Conservation (phyloP, 2,797 vertebrate genomes). For the Scyliorhinus canicula region DNA sequence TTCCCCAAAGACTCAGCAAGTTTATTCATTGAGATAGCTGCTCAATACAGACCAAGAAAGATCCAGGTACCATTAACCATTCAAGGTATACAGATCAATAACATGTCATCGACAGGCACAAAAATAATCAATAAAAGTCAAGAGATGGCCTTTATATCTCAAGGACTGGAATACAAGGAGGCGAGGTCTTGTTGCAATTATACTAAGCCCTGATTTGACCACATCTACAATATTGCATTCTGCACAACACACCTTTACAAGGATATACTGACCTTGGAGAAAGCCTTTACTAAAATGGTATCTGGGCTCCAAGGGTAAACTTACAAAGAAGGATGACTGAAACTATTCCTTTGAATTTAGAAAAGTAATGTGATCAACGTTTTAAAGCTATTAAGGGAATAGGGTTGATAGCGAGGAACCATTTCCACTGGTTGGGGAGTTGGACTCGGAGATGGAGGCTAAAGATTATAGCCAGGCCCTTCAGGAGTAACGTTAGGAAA, state of each 20-base stretch:
- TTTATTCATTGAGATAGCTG: not conserved
- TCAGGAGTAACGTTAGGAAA: too few species aligned
- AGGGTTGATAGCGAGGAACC: not conserved
- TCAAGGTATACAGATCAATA: not conserved
- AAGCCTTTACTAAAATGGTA: not conserved
- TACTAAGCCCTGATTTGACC: not conserved
- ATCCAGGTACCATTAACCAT: not conserved
- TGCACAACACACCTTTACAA: not conserved
- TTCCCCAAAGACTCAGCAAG: not conserved
- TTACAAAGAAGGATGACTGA: not conserved
- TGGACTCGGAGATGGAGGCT: too few species aligned
- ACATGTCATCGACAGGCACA: not conserved
- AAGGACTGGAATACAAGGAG: not conserved
- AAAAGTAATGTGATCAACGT: not conserved
- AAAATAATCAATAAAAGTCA: not conserved
- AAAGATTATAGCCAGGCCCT: too few species aligned
- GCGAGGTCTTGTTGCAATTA: not conserved
- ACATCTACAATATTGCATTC: not conserved
- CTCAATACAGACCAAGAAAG: not conserved
- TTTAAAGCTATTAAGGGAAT: not conserved
- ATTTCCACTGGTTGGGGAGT: too few species aligned
- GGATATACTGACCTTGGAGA: not conserved
- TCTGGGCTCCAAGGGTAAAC: not conserved
- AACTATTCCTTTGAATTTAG: not conserved
- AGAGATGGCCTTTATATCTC: not conserved